Evolutionary conservation across 2,888 invertebrate genomes (phyloP).

Genomic region (Drosophila parthenogenetica): DNA sequence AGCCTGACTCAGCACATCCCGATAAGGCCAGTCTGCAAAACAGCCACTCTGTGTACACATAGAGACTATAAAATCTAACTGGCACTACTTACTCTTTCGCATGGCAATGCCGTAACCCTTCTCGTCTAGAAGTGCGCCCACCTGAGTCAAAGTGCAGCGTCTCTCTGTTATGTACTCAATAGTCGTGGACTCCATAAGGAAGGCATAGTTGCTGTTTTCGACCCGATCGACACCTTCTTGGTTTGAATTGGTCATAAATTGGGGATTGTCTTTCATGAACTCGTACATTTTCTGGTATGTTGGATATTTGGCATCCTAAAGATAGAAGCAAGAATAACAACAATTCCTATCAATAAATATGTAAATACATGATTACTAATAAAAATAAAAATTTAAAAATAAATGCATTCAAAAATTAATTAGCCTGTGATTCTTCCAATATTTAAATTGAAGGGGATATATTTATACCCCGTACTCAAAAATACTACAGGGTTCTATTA

Average conservation of each 20-base stretch:
- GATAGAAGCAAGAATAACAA: background rate
- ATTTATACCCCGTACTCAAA: too few species aligned
- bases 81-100: constrained; percentile 86
- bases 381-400: too few species aligned
- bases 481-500: too few species aligned
- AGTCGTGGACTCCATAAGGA: constrained; percentile 91
- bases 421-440: too few species aligned
- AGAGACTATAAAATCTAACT: background rate
- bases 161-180: constrained; percentile 90
- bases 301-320: constrained; percentile 90
- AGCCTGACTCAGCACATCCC: constrained; percentile 91
- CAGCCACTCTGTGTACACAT: background rate
- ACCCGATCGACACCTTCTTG: constrained; percentile 87
- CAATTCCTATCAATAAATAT: too few species aligned
- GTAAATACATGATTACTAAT: too few species aligned
- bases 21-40: constrained; percentile 86
- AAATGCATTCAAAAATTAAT: too few species aligned
- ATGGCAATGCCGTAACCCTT: constrained; percentile 92
- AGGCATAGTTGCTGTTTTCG: constrained; percentile 88
- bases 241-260: constrained; percentile 86
- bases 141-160: constrained; percentile 88
- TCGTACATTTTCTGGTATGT: constrained; percentile 92
- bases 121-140: constrained; percentile 88
- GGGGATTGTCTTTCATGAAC: constrained; percentile 90
- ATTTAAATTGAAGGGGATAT: too few species aligned